phyloP scores from a whole-genome alignment of 53 echinoderm and acorn worm genomes.

The Apostichopus leukothele region DNA sequence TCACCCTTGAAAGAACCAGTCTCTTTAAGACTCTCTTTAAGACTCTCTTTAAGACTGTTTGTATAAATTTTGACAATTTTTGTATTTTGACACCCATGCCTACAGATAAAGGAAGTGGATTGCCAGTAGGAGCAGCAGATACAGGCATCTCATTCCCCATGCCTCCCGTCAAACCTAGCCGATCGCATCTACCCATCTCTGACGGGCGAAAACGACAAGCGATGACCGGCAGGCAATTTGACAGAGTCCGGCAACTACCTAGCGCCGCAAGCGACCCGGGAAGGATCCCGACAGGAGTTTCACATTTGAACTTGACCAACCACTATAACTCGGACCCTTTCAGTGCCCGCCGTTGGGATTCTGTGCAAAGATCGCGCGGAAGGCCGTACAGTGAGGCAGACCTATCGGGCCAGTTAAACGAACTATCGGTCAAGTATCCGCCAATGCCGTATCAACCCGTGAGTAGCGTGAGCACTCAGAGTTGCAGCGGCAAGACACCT shows the following conservation, averaged over 20 bases:
- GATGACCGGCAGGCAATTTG: not conserved
- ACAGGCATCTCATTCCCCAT: not conserved
- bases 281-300: not conserved
- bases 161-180: not conserved
- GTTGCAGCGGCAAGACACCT: not conserved
- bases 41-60: no score
- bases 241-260: not conserved
- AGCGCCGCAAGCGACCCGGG: not conserved
- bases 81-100: no score
- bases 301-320: not conserved
- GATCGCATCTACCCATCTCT: not conserved
- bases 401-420: not conserved
- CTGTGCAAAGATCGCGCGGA: not conserved
- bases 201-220: not conserved
- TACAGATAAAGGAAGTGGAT: not conserved
- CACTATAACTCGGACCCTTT: slow-evolving; percentile 2
- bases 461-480: not conserved
- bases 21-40: no score
- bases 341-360: not conserved
- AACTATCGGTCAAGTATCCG: slow-evolving; percentile 31
- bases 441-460: not conserved
- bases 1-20: no score
- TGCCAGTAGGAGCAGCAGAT: not conserved
- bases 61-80: no score
- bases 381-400: not conserved